These are phyloP conservation scores for Eupelmus urozonus DNA, from an alignment of 2,888 invertebrate genomes.

Conservation along the genomic window DNA sequence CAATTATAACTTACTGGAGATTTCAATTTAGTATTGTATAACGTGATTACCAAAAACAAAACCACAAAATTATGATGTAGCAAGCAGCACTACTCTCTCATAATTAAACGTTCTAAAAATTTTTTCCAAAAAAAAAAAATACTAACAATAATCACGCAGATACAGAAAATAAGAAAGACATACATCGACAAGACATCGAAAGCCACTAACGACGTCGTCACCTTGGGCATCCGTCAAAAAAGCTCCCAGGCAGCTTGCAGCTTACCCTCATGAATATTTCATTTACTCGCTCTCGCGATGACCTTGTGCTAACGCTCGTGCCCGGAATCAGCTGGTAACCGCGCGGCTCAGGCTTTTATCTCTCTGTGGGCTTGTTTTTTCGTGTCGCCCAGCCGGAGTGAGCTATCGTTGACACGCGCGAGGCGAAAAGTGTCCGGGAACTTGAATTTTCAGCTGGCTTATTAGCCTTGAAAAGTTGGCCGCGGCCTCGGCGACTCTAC, in stretches of 20 bases:
- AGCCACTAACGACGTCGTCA: no score
- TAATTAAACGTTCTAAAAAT: no score
- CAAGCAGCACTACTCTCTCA: no score
- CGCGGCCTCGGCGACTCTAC: neutral
- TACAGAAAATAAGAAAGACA: no score
- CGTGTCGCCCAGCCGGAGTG: neutral
- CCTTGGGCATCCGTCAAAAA: no score
- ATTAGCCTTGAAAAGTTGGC: slow-evolving; percentile 38
- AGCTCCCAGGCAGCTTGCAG: neutral
- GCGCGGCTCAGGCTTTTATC: neutral
- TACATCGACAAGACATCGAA: no score
- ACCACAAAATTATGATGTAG: no score
- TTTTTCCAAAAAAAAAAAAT: no score
- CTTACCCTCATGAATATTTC: slow-evolving; percentile 43
- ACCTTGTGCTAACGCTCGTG: slow-evolving; percentile 3
- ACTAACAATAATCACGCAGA: no score
- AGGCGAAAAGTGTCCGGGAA: slow-evolving; percentile 18
- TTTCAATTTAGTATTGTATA: no score
- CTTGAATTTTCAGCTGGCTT: slow-evolving; percentile 7
- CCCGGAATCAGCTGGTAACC: neutral
- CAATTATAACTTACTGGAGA: no score
- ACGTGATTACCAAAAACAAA: no score
- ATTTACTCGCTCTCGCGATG: slow-evolving; percentile 5
- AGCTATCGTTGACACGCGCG: slow-evolving; percentile 23
- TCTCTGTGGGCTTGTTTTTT: neutral